Percentiles rank a stretch among this genome's conserved stretches.
Evolutionary conservation across 2,888 invertebrate genomes (phyloP).

Genomic region (Drosophila lacicola): DNA sequence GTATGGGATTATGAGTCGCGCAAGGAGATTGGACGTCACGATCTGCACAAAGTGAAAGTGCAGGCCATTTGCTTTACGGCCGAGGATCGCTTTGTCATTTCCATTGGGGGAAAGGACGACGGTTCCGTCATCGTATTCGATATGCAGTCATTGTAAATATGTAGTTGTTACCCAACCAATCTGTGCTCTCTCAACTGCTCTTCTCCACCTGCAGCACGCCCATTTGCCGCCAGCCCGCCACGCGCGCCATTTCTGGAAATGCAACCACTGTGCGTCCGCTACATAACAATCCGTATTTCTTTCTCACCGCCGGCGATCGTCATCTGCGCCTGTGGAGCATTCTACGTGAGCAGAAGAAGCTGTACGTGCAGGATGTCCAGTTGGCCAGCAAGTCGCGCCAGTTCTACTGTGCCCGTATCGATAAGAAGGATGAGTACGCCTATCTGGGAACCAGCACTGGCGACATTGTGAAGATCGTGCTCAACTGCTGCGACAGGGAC

Average conservation of each 20-base stretch:
- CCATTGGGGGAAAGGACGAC: conserved; percentile 95
- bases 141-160: conserved; percentile 86
- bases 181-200: neutral
- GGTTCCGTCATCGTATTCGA: conserved; percentile 95
- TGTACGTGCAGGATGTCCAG: conserved; percentile 90
- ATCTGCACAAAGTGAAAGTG: conserved; percentile 94
- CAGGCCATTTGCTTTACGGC: conserved; percentile 93
- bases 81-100: conserved; percentile 92
- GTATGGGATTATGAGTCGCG: conserved; percentile 93
- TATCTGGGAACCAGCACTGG: conserved; percentile 96
- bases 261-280: conserved; percentile 87
- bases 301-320: conserved; percentile 91
- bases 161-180: neutral
- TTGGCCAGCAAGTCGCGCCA: conserved; percentile 92
- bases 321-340: conserved; percentile 92
- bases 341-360: conserved; percentile 88
- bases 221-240: conserved; percentile 87
- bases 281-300: conserved; percentile 87
- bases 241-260: conserved; percentile 90
- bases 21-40: conserved; percentile 89
- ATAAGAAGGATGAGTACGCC: conserved; percentile 89
- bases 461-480: conserved; percentile 85
- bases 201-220: conserved; percentile 84
- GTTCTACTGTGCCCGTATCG: conserved; percentile 90
- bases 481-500: conserved; percentile 84